Evolutionary conservation across 1,140 invertebrate genomes (phyloP), one percentile per base, ranked within the genome.

Genomic region (Halesus radiatus): DNA sequence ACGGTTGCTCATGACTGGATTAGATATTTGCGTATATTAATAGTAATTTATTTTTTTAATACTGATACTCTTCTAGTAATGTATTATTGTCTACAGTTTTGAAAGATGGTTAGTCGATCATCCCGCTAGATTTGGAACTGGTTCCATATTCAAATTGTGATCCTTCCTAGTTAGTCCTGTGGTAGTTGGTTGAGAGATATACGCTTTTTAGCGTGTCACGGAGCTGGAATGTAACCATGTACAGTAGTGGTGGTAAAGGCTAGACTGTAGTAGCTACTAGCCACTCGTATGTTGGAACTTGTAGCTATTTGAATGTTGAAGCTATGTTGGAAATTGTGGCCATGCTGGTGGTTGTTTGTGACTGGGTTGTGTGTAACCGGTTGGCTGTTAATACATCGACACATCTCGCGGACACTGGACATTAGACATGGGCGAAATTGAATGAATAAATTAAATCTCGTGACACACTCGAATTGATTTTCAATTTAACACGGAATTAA

Each of bases 151-250:
- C 56, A 23, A 60, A 60, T 60, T 60, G n/a, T 20, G 23, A 60
- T 58, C 22, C 22, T 8, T 37, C 32, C 37, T 13, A 8, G 37
- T 37, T 37, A n/a, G 32, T 70, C 66, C 66, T 70, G 32, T 18
- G 29, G 45, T 23, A 6, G 66, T 45, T 70, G 15, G 53, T 53
- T 72, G 53, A 72, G 50, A 29, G 26, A 29, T 29, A 29, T 29
- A 2, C 26, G 26, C 26, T 29, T 5, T 5, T 2, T 5, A 29
- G 68, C 26, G 68, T 54, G 68, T 50, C 32, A 45, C 32, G 29
- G 18, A 37, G 66, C 37, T 45, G 68, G 68, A 72, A 72, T 72
- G 68, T 20, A 16, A 72, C 64, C 64, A 68, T 18, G 20, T 60
- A n/a, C n/a, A 60, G 56, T 8, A 7, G 7, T 60, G 56, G 56